Evolutionary conservation across 1,140 invertebrate species (phyloP), one percentile per base, ranked within the genome.

Genomic region (Eumeta japonica): DNA sequence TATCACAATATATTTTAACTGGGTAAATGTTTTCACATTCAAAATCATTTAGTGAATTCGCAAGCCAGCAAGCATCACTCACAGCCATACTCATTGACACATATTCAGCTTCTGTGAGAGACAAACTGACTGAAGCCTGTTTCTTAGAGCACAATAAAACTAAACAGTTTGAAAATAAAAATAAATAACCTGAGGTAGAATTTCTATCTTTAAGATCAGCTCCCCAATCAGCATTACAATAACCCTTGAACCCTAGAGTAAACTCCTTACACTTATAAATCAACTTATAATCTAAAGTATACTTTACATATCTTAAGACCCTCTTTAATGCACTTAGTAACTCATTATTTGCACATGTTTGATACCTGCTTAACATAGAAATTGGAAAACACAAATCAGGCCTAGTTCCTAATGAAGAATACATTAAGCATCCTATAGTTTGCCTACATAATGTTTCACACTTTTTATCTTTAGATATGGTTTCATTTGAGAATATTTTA

Each of bases 151-250:
- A n/a, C n/a, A n/a, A n/a, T n/a, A n/a, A n/a, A n/a, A n/a, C n/a
- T n/a, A n/a, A n/a, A n/a, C n/a, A n/a, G n/a, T n/a, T n/a, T n/a
- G n/a, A n/a, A n/a, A n/a, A n/a, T n/a, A n/a, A n/a, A n/a, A n/a
- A n/a, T n/a, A n/a, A n/a, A n/a, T n/a, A n/a, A n/a, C n/a, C n/a
- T n/a, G n/a, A n/a, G n/a, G n/a, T n/a, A n/a, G n/a, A n/a, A n/a
- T 24, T 55, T 37, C 55, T 58, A 30, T 53, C 43, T 24, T 58
- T 53, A 11, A 20, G 9, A 11, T 19, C 16, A 19, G 47, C 46
- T 31, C 39, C 46, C 43, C 45, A 53, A 35, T 53, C 35, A 16
- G 48, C 41, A 46, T 55, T 45, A 11, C 38, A 42, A 43, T 45
- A 52, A 28, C 45, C 36, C 13, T 11, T 10, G 11, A 16, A n/a